phyloP scores from a whole-genome alignment of 2,113 vertebrate genomes.

The Nothoprocta pentlandii region DNA sequence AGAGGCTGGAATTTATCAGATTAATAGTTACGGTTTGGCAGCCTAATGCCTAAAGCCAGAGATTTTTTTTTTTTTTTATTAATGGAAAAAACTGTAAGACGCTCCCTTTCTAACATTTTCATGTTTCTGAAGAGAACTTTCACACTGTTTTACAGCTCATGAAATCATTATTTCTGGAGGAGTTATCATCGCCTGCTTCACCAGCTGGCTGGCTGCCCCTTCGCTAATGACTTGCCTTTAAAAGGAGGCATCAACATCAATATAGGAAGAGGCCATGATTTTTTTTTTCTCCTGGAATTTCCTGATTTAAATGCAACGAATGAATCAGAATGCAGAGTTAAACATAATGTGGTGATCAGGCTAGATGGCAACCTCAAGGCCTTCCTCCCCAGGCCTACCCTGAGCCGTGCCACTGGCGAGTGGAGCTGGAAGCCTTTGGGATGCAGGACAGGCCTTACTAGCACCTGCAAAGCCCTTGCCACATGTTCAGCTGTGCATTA shows the following conservation, averaged over 20 bases:
- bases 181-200: conserved; percentile 10
- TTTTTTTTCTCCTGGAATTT: not conserved
- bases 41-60: not conserved
- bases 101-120: not conserved
- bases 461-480: not conserved
- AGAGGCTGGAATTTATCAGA: conserved; percentile 9
- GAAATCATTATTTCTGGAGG: conserved; percentile 10
- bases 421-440: conserved; percentile 1
- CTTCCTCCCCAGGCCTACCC: not conserved
- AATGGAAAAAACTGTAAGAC: not conserved
- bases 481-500: conserved; percentile 10
- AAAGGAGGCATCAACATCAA: conserved; percentile 1
- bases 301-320: not conserved
- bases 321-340: not conserved
- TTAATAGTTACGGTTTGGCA: not conserved
- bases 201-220: not conserved
- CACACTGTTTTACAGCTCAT: not conserved
- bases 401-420: not conserved
- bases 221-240: not conserved
- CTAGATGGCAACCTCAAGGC: not conserved
- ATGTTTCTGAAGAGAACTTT: not conserved
- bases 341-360: not conserved
- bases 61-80: not conserved
- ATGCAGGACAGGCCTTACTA: not conserved
- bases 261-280: not conserved